Evolutionary conservation across 2,797 vertebrate species (phyloP).

Genomic region (Hypotaenidia philippensis): DNA sequence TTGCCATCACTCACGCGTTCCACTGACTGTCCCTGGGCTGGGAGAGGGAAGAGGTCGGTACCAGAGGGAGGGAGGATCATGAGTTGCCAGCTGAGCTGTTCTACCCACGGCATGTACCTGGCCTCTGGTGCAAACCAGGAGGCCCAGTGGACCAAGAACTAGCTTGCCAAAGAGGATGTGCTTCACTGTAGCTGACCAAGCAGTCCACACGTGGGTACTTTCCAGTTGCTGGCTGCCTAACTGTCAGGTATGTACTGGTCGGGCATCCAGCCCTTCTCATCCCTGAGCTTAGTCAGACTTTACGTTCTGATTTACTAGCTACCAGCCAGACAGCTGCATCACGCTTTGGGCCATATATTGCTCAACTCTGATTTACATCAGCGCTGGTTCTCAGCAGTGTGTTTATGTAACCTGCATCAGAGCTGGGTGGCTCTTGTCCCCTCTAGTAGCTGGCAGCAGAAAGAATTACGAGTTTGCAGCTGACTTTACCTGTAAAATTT

Average conservation of each 20-base stretch:
- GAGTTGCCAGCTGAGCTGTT: not conserved
- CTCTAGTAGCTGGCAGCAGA: not conserved
- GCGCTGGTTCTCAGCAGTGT: not conserved
- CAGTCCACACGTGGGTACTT: not conserved
- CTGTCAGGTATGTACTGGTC: not conserved
- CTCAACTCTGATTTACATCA: not conserved
- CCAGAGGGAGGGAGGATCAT: not conserved
- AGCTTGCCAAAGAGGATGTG: rapidly evolving
- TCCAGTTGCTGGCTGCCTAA: not conserved
- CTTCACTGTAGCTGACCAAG: not conserved
- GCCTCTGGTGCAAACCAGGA: not conserved
- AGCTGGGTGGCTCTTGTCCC: not conserved
- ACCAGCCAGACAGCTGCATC: not conserved
- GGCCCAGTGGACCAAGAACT: rapidly evolving
- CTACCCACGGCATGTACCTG: rapidly evolving
- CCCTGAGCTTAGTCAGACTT: not conserved
- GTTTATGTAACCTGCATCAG: not conserved
- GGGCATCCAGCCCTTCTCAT: not conserved
- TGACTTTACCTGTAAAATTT: not conserved
- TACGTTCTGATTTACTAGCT: not conserved
- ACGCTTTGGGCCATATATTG: not conserved
- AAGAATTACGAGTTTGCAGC: not conserved
- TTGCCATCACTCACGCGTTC: not conserved
- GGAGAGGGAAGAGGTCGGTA: not conserved
- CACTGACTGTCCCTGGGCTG: not conserved